Base-by-base conservation (phyloP, 2,888 invertebrate genomes). In the Acronicta aceris region DNA sequence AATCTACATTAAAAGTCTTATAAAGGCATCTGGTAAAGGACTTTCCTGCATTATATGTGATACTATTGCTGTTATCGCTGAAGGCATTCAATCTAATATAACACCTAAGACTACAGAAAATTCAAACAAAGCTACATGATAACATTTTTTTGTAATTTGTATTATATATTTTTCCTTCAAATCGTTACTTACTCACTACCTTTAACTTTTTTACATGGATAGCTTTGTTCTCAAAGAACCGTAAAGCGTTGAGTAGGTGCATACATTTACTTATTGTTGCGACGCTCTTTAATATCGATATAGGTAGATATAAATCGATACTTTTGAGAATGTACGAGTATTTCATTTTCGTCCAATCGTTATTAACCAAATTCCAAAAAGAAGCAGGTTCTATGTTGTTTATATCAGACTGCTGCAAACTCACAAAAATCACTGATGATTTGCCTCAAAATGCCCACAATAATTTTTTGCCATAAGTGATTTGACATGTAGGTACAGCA, bases 121-220 rank as follows among this genome's bases (percentile, higher is more conserved):
- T 74, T 68, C 68, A 79, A 81, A 81, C 75, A 73, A 81, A 77
- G 63, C 79, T 82, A 76, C 71, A 49, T 47, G 38, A 69, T 76
- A 78, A 69, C 60, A 63, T 76, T 79, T 81, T 78, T 74, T 66
- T 50, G 40, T 46, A 30, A 49, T 58, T 59, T 51, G 59, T 67
- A n/a, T 38, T 38, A n/a, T 38, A 38, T 59, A 21, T 62, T 69
- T 68, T 59, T 51, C 45, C 53, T 38, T 67, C 61, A 50, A 68
- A 54, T 59, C 49, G 25, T 59, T 56, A 52, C 62, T 66, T 70
- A 68, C 13, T 54, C n/a, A 41, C 62, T 65, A 76, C 7, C 38
- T 38, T n/a, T 38, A n/a, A 38, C 5, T 38, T 38, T 38, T 5
- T 38, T 12, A 33, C 10, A 33, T n/a, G 12, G 36, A 36, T 36